Evolutionary conservation across 1,140 invertebrate species (phyloP), one percentile per base, ranked within the genome.

Genomic region (Drosophila nasuta): DNA sequence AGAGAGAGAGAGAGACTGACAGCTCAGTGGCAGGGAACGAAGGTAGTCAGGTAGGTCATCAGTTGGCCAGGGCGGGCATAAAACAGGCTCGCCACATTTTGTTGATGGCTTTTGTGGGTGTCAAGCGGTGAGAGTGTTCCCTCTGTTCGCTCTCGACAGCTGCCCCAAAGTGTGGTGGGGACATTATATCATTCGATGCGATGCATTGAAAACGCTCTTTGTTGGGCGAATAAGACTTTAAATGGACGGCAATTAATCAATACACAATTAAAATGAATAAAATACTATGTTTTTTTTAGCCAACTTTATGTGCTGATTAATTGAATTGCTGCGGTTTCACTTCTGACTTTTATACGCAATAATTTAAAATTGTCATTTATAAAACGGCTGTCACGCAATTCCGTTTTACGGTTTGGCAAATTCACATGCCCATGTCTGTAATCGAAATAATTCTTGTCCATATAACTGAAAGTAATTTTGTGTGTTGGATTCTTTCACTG

Each of bases 111-210:
- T 60, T 73, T 38, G 52, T 48, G 52, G 54, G 45, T 67, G 63
- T 59, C 45, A 59, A 59, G 70, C 48, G 46, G 33, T 33, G 10
- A 33, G 3, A 8, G 11, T 11, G 20, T 25, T 25, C 20, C 20
- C 20, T 25, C 20, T 25, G 20, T 43, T 7, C 11, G 5, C 11
- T 11, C 30, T 54, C 5, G 1, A 25, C 25, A 54, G 41, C 38
- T 69, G 58, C 35, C 38, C 58, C 4, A 46, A 38, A 58, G 51
- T 56, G 46, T 5, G 6, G 5, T 56, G 54, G 13, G 4, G 30
- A 54, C 57, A 62, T 74, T 74, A 69, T 69, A 74, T 74, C 65
- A 74, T 62, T 69, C 69, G 66, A 58, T 72, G 69, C 2, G 20
- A 25, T 25, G 20, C 69, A 58, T n/a, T 38, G 45, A 25, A 30